Base-by-base conservation (phyloP, 92 coral and sea anemone genomes). In the Epizoanthus scotinus region DNA sequence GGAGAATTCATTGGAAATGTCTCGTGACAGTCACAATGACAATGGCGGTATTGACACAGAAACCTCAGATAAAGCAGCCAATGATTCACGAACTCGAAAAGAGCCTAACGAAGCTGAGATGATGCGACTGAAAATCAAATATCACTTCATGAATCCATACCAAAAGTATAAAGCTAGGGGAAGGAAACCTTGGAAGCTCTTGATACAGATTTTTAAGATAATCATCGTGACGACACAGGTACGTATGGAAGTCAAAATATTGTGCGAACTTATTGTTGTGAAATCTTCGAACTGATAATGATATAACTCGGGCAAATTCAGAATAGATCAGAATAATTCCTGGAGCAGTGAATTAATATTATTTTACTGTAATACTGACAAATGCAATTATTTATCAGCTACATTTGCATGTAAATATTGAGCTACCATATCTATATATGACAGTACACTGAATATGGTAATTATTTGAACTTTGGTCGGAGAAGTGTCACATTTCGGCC, bases 111-210 rank as follows among this genome's bases (percentile, higher is more conserved):
- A 44, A 44, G 78, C 82, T 6, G 94, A 91, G 70, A 78, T 87
- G 0, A 77, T 96, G 90, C 88, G 89, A 42, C 79, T 93, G n/a
- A 89, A 87, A 68, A 78, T 96, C 7, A 88, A 77, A 58, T 96
- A 94, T 63, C 99, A 96, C 80, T 91, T 82, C 73, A 91, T 96
- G 99, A 93, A 96, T 70, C 98, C 99, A 9, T 83, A 85, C 63
- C 91, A 93, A 59, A 96, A 96, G 68, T 96, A 85, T 70, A 94
- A 87, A 63, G 99, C 98, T 0, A 87, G 98, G 36, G 89, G 91
- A 26, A 87, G 99, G 57, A 96, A 96, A 56, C 99, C 99, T 0
- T 96, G 99, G 99, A 96, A 96, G 67, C 87, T 96, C 29, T 20
- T 96, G 18, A 78, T 96, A 53, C 99, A 96, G 83, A 91, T 96